Evolutionary conservation across 2,888 invertebrate species (phyloP).

Genomic region (Zygothrica quintamaculata): DNA sequence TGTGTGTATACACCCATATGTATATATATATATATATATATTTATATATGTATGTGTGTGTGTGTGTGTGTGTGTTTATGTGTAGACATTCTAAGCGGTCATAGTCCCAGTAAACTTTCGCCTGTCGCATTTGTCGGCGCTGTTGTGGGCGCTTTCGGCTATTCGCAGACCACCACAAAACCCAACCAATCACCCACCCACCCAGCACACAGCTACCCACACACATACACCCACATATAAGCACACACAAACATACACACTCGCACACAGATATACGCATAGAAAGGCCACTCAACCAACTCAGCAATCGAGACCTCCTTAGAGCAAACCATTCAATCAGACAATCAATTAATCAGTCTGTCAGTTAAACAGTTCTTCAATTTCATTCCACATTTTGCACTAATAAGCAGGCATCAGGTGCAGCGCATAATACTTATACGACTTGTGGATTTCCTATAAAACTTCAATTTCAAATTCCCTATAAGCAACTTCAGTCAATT

Average conservation of each 20-base stretch:
- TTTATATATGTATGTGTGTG: slow-evolving; percentile 33
- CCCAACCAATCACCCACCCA: slow-evolving; percentile 1
- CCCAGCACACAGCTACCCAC: slow-evolving; percentile 6
- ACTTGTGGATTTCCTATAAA: too few relatives aligned
- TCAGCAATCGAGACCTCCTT: too few relatives aligned
- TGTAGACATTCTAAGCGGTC: slow-evolving; percentile 80
- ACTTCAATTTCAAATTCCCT: too few relatives aligned
- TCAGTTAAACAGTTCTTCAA: slow-evolving; percentile 22
- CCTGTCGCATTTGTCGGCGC: slow-evolving; percentile 65
- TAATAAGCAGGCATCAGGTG: not conserved
- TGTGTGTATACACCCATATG: slow-evolving; percentile 20
- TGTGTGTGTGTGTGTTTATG: slow-evolving; percentile 29
- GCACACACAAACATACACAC: slow-evolving; percentile 2
- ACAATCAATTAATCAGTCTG: not conserved
- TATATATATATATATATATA: slow-evolving; percentile 15
- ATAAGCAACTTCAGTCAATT: too few relatives aligned
- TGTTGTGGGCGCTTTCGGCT: slow-evolving; percentile 44
- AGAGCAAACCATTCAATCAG: too few relatives aligned
- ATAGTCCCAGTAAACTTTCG: slow-evolving; percentile 81
- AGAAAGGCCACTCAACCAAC: not conserved
- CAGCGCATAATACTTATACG: too few relatives aligned
- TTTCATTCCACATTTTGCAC: slow-evolving; percentile 8
- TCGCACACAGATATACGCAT: not conserved
- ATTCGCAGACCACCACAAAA: slow-evolving; percentile 11
- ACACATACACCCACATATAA: not conserved